Base-by-base conservation (phyloP, 2,113 vertebrate genomes). In the Nansenia antarctica region DNA sequence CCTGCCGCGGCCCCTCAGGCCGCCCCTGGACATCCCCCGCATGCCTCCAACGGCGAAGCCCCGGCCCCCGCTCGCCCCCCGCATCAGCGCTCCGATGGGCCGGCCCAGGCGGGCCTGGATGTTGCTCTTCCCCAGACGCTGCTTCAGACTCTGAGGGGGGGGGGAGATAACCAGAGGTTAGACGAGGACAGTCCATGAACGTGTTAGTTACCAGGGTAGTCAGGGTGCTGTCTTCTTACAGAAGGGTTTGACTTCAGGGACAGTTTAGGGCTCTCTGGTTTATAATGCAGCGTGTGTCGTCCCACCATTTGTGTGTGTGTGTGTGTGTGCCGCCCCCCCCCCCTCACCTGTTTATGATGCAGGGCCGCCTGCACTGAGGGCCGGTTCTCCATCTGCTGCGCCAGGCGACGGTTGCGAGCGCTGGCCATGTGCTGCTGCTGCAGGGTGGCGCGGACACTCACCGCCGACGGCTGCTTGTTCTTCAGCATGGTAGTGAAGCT, bases 401-500 rank as follows among this genome's bases (percentile, higher is more conserved):
- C 98, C 88, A 99, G 93, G 71, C 96, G 95, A 84, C 98, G 94
- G 91, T 99, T 99, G 82, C 96, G 94, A 81, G 96, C 96, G 85
- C 96, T 98, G 92, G 98, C 98, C 90, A 96, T 93, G 92, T 96
- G 95, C 87, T 96, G 95, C 90, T 97, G 95, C 92, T 99, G 98
- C 96, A 99, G 94, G 90, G 94, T 98, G 90, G 98, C 97, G 72
- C 97, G 94, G 93, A 98, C 94, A 91, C 94, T 98, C 92, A 96
- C 96, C 60, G 94, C 95, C 85, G 95, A 91, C 88, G 96, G 96
- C 88, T 96, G 96, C 95, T 99, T 99, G 95, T 98, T 99, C 98
- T 99, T 99, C 98, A 99, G 95, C 98, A 99, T 99, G 92, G 98
- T 99, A 95, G 98, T 99, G 91, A 99, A 99, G 95, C 98, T 99